These are phyloP conservation scores for Gyps fulvus DNA, from an alignment of 2,113 vertebrate species.

Conservation along the genomic window DNA sequence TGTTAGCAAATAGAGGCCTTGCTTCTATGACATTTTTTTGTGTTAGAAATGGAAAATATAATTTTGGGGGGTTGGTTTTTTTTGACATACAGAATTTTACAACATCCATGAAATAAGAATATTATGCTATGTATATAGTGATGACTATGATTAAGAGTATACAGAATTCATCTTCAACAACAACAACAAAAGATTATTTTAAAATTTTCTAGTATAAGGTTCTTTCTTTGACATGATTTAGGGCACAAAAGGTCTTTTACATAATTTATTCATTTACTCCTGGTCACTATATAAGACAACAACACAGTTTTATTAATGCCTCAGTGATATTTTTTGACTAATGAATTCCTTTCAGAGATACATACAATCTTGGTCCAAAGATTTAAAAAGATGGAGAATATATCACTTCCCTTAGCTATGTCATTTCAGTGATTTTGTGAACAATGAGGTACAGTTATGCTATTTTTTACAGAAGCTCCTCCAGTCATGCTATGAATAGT, in stretches of 20 bases:
- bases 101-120: background rate
- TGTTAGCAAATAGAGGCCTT: conserved; percentile 11
- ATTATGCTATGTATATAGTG: background rate
- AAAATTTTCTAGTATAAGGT: background rate
- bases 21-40: background rate
- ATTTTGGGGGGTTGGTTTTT: background rate
- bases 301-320: background rate
- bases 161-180: background rate
- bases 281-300: background rate
- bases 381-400: background rate
- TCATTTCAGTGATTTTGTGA: background rate
- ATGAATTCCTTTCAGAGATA: background rate
- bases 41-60: background rate
- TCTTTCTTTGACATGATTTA: background rate
- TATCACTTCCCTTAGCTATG: background rate
- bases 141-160: background rate
- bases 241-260: background rate
- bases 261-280: background rate
- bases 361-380: background rate
- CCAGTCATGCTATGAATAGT: background rate
- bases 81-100: background rate
- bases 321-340: background rate
- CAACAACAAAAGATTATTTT: background rate
- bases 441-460: background rate
- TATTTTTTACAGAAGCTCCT: background rate